Percentiles rank a stretch among this genome's conserved stretches.
phyloP scores from a whole-genome alignment of 2,113 vertebrate species.

The Macaca nemestrina region DNA sequence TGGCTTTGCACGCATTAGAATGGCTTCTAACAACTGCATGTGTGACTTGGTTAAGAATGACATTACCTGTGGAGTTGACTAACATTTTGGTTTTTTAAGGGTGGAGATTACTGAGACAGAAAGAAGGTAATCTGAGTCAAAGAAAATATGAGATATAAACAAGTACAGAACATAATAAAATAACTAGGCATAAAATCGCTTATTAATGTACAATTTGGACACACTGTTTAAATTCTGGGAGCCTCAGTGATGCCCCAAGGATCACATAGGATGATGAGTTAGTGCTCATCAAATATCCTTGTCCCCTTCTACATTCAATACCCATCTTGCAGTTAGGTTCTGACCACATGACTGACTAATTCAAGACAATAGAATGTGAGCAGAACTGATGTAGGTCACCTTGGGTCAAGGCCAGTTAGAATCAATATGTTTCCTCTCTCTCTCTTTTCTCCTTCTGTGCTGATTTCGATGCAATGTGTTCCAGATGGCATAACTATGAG shows the following conservation, averaged over 20 bases:
- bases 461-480: neutral
- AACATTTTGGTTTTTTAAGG: neutral
- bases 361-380: neutral
- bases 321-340: neutral
- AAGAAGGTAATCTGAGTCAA: neutral
- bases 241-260: neutral
- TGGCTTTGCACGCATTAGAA: neutral
- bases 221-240: neutral
- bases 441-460: neutral
- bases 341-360: neutral
- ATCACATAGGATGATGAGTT: neutral
- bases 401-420: neutral
- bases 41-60: constrained; percentile 16
- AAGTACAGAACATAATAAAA: neutral
- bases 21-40: constrained; percentile 15
- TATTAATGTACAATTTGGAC: neutral
- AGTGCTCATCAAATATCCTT: neutral
- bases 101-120: neutral
- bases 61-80: neutral
- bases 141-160: neutral
- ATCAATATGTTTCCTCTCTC: neutral
- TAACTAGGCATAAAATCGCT: neutral
- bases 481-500: neutral
- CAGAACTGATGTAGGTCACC: neutral
- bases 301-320: neutral